Base-by-base conservation (phyloP, 2,888 invertebrate species). In the Agriopis marginaria region DNA sequence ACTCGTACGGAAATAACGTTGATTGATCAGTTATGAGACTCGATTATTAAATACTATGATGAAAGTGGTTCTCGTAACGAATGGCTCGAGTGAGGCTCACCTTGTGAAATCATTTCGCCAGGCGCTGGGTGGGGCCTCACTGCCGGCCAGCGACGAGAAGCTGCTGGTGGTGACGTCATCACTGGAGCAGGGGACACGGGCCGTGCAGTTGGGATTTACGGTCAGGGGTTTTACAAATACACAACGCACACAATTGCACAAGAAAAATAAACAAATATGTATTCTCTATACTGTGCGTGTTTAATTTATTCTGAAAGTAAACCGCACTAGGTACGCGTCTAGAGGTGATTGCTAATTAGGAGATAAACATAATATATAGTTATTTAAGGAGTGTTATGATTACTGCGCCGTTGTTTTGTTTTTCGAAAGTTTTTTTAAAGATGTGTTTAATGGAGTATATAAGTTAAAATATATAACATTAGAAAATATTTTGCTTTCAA, bases 161-260 rank as follows among this genome's bases (percentile, higher is more conserved):
- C 91, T 91, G 90, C 89, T 91, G 80, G 89, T 90, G 76, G 91
- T 91, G 79, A 85, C 84, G 87, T 93, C 93, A 81, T 93, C 93
- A 82, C 93, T 93, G 93, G 79, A 86, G 87, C 88, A 84, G 85
- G 86, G 85, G 79, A 83, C 84, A 83, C 84, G 85, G 85, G 87
- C 86, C 89, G 89, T 89, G 90, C 88, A 83, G 79, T 84, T 82
- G 85, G 87, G 88, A 82, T 82, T 86, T 87, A 89, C 80, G 87
- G 82, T 86, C 88, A 89, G 84, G 89, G 89, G 82, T 77, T 87
- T 85, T 84, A 90, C 86, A 90, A 83, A 87, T 86, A 91, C 87
- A 92, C 88, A 90, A 90, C 88, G 89, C 91, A 88, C 83, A 88
- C 82, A 86, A 78, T 88, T 86, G 88, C 85, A 81, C 78, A 79